These are phyloP conservation scores for Crossocerus cetratus DNA, from an alignment of 2,888 invertebrate species.

Conservation along the genomic window DNA sequence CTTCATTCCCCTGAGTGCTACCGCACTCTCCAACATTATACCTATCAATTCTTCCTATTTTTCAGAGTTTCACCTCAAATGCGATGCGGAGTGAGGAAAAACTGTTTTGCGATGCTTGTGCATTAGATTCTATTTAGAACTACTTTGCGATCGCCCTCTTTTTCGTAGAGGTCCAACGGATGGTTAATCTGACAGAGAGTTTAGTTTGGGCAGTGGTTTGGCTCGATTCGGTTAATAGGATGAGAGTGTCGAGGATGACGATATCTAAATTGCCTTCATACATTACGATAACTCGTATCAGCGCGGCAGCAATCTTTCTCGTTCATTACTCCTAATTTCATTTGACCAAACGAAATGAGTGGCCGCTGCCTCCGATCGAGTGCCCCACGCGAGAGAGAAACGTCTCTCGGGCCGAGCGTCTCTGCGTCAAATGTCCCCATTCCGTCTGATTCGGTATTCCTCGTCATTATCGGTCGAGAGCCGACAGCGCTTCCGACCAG, in stretches of 20 bases:
- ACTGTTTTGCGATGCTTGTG: no score
- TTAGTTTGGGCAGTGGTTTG: constrained; percentile 15
- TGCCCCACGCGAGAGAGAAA: constrained; percentile 33
- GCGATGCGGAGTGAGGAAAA: no score
- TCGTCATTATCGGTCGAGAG: background rate
- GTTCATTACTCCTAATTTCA: constrained; percentile 37
- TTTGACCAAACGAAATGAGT: constrained; percentile 23
- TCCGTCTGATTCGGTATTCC: background rate
- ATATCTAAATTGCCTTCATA: constrained; percentile 53
- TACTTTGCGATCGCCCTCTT: no score
- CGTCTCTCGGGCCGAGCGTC: constrained; percentile 20
- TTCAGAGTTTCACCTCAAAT: no score
- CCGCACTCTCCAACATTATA: no score
- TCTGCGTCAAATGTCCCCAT: background rate
- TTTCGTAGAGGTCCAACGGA: background rate
- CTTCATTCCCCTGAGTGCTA: background rate
- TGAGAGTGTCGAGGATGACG: constrained; percentile 54
- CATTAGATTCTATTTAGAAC: no score
- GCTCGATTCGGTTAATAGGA: constrained; percentile 38
- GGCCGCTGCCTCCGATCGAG: constrained; percentile 32
- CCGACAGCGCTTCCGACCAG: background rate
- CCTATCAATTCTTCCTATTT: no score
- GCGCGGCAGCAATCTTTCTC: constrained; percentile 27
- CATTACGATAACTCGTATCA: constrained; percentile 42
- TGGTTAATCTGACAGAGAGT: constrained; percentile 11